Evolutionary conservation across 2,797 vertebrate genomes (phyloP).

Genomic region (Enteromius trimaculatus): DNA sequence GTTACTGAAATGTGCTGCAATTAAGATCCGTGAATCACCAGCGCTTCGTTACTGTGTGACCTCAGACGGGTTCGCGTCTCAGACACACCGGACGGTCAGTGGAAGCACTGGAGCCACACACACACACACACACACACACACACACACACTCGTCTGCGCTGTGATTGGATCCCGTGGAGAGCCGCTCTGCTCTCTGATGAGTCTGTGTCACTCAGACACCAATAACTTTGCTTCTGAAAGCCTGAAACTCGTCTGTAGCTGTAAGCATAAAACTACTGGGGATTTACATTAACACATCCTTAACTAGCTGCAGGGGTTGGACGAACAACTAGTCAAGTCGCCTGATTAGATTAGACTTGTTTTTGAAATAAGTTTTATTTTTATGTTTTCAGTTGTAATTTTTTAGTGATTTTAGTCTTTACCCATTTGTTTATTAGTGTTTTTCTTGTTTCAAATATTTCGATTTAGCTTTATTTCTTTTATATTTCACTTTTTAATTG

Average conservation of each 20-base stretch:
- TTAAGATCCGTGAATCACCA: slow-evolving; percentile 56
- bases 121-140: slow-evolving; percentile 29
- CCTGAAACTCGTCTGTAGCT: slow-evolving; percentile 59
- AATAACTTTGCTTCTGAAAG: slow-evolving; percentile 71
- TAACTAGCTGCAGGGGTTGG: neutral
- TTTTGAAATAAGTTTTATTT: neutral
- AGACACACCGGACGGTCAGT: neutral
- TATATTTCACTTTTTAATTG: neutral
- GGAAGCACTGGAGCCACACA: slow-evolving; percentile 9
- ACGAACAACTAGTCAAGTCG: neutral
- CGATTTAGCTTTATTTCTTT: neutral
- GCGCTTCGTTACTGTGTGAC: slow-evolving; percentile 6
- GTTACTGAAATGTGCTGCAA: slow-evolving; percentile 65
- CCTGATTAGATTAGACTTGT: neutral
- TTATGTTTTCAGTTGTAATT: neutral
- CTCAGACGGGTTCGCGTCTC: slow-evolving; percentile 11
- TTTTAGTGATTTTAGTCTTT: neutral
- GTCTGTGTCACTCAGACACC: slow-evolving; percentile 50
- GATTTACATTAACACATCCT: no score
- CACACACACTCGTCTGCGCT: neutral
- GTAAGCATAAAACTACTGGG: neutral
- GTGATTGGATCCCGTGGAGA: slow-evolving; percentile 51
- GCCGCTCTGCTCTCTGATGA: slow-evolving; percentile 51
- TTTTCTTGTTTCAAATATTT: neutral
- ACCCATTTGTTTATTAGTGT: neutral